Base-by-base conservation (phyloP, 1,140 invertebrate species). In the Brachionus rubens region DNA sequence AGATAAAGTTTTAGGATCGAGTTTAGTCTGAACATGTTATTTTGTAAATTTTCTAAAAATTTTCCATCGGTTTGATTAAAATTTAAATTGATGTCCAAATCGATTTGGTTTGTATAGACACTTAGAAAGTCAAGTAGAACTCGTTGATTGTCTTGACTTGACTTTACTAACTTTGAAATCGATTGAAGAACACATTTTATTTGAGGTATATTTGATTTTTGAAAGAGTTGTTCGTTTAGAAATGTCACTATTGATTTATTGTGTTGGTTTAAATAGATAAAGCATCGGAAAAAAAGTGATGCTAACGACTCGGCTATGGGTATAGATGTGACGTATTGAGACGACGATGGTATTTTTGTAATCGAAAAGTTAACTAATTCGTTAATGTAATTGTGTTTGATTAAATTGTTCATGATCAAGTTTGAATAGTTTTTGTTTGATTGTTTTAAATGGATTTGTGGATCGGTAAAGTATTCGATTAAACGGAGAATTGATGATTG, bases 391-490 rank as follows among this genome's bases (percentile, higher is more conserved):
- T 30, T 33, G 33, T 48, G 48, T 26, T 19, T 50, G 6, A 72
- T 33, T 14, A 48, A 48, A 40, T 16, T 14, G 10, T 50, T 33
- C 7, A 72, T 41, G 4, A 50, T 19, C 24, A 54, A 50, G 24
- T 40, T 26, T 48, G 30, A 28, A 7, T 19, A 3, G 43, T 70
- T 43, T 16, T 70, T 43, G 12, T 54, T n/a, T n/a, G 24, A n/a
- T n/a, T n/a, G n/a, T n/a, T 26, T 19, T 72, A 30, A 26, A 21
- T 72, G 12, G 21, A 16, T 48, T 40, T 28, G 7, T 30, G 68
- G 28, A 12, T 72, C 68, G 2, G 68, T 72, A 40, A 72, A 72
- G 40, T 7, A 72, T 36, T 72, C 68, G 9, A 72, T 72, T 24
- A 54, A 12, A 5, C 68, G 43, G 9, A 72, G n/a, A 19, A 40